These are phyloP conservation scores for Acestrorhynchus altus DNA, from an alignment of 2,797 vertebrate species.

Conservation along the genomic window DNA sequence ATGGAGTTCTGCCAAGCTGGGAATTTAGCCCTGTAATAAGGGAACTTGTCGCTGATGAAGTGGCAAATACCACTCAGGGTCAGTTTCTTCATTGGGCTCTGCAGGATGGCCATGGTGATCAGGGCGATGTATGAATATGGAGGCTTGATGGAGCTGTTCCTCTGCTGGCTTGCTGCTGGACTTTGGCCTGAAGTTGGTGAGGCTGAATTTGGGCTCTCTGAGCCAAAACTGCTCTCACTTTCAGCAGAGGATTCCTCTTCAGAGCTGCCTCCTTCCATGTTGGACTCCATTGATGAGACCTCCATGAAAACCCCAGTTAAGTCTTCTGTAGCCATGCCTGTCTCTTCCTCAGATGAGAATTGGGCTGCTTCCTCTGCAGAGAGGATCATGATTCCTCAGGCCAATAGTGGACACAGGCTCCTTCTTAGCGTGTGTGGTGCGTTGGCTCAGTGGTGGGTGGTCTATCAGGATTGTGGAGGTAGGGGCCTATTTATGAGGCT, in stretches of 20 bases:
- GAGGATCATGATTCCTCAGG: conserved; percentile 73
- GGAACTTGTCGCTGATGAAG: conserved; percentile 91
- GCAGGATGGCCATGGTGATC: conserved; percentile 93
- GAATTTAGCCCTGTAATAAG: conserved; percentile 88
- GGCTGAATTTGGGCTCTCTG: conserved; percentile 60
- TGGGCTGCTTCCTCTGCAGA: conserved; percentile 68
- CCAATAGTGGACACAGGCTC: conserved; percentile 20
- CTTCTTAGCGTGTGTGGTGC: background rate
- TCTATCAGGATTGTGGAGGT: conserved; percentile 52
- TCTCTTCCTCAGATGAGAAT: conserved; percentile 70
- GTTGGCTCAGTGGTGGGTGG: conserved; percentile 14
- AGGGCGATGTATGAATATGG: conserved; percentile 93
- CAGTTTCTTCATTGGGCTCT: conserved; percentile 87
- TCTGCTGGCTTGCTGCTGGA: conserved; percentile 59
- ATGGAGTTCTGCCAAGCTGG: conserved; percentile 91
- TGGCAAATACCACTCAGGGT: conserved; percentile 91
- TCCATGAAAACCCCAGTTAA: conserved; percentile 57
- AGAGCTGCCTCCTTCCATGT: conserved; percentile 67
- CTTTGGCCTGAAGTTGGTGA: conserved; percentile 11
- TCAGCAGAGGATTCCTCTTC: conserved; percentile 69
- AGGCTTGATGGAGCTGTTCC: conserved; percentile 79
- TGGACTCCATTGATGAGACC: conserved; percentile 63
- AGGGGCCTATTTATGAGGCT: conserved; percentile 72
- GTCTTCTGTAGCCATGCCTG: conserved; percentile 76
- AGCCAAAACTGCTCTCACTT: conserved; percentile 71